Evolutionary conservation across 2,797 vertebrate species (phyloP).

Genomic region (Emydoidea blandingii): DNA sequence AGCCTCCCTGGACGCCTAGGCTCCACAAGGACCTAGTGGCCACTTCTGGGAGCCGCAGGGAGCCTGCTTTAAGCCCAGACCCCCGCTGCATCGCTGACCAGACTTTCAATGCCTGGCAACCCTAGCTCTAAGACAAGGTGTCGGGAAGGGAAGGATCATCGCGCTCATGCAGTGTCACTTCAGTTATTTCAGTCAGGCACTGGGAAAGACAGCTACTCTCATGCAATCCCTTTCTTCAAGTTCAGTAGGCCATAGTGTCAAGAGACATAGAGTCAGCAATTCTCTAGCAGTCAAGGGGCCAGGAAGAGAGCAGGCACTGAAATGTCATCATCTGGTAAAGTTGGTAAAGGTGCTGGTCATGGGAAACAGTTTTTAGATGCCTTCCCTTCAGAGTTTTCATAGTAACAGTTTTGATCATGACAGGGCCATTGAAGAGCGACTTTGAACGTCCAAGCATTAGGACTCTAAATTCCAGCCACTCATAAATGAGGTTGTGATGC

Average conservation of each 20-base stretch:
- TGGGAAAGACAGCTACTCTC: background rate
- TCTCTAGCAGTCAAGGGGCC: too few species aligned
- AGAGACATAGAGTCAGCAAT: background rate
- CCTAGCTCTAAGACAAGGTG: background rate
- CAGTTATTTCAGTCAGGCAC: background rate
- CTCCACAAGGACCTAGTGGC: too few species aligned
- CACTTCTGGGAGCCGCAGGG: too few species aligned
- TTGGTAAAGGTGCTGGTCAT: background rate
- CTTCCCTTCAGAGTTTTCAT: background rate
- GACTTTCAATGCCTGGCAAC: too few species aligned
- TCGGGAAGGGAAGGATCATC: background rate
- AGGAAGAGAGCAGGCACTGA: background rate
- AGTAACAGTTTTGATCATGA: background rate
- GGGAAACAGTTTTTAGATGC: background rate
- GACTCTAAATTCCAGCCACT: background rate
- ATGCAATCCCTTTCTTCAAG: background rate
- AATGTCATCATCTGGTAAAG: background rate
- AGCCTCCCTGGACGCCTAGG: too few species aligned
- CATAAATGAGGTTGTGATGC: background rate
- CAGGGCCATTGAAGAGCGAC: background rate
- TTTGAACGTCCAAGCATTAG: too few species aligned
- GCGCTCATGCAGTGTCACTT: background rate
- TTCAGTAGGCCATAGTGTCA: background rate
- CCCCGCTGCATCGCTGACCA: too few species aligned
- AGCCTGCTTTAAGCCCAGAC: too few species aligned